Percentiles rank a stretch among this genome's conserved stretches.
These are phyloP conservation scores for Leucoptera coffeella DNA, from an alignment of 2,888 invertebrate species.

Conservation along the genomic window DNA sequence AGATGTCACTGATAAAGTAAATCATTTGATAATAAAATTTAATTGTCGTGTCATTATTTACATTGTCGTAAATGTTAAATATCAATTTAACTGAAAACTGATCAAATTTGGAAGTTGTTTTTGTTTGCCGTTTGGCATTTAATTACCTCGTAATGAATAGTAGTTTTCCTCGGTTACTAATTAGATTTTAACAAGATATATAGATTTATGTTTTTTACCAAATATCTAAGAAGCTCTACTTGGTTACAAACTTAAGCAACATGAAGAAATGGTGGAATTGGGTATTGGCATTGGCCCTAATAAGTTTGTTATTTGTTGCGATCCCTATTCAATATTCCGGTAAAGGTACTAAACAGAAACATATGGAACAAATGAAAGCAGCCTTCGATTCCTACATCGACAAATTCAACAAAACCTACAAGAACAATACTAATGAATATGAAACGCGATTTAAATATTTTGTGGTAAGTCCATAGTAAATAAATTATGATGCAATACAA, in stretches of 20 bases:
- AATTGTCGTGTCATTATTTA: no score
- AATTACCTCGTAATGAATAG: no score
- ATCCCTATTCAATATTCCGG: conserved; percentile 21
- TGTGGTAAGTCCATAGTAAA: conserved; percentile 25
- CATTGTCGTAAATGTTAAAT: no score
- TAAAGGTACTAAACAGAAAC: conserved; percentile 12
- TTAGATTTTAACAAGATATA: no score
- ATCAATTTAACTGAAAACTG: no score
- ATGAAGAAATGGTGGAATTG: conserved; percentile 43
- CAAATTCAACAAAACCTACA: conserved; percentile 52
- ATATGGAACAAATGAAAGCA: conserved; percentile 19
- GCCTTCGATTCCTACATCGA: conserved; percentile 43
- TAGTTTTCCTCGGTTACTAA: no score
- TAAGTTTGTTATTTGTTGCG: conserved; percentile 27
- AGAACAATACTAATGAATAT: conserved; percentile 35
- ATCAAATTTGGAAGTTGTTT: no score
- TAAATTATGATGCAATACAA: not conserved
- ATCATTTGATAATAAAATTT: no score
- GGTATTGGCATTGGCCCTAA: conserved; percentile 19
- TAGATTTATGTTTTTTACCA: no score
- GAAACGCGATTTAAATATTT: conserved; percentile 41
- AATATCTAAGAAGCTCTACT: no score
- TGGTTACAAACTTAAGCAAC: conserved; percentile 10
- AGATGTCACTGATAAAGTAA: no score
- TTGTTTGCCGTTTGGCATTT: no score